phyloP scores from a whole-genome alignment of 2,888 invertebrate genomes.

The Platerodrilus igneus region DNA sequence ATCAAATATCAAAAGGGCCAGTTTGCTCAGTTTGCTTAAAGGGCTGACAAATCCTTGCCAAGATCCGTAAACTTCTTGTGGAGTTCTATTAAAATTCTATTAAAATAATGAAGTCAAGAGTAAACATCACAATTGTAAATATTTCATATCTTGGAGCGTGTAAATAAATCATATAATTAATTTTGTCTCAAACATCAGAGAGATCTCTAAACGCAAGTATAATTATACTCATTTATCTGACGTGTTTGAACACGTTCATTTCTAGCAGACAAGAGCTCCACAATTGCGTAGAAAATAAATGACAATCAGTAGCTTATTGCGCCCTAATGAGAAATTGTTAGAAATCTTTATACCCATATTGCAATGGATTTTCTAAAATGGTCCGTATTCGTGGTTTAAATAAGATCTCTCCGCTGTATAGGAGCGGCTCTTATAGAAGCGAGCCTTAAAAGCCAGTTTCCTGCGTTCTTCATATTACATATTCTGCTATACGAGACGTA shows the following conservation, averaged over 20 bases:
- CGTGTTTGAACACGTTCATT: constrained; percentile 41
- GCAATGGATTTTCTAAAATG: constrained; percentile 28
- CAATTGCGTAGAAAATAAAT: constrained; percentile 47
- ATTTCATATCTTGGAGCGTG: constrained; percentile 21
- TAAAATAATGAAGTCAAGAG: constrained; percentile 18
- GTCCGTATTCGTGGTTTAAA: constrained; percentile 25
- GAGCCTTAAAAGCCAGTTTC: constrained; percentile 27
- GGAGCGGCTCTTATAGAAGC: constrained; percentile 17
- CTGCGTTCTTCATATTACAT: constrained; percentile 42
- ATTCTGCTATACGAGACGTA: constrained; percentile 44
- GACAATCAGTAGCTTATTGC: constrained; percentile 48
- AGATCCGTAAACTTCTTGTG: constrained; percentile 5
- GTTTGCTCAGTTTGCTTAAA: constrained; percentile 6
- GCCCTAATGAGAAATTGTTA: constrained; percentile 48
- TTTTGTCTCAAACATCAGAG: constrained; percentile 22
- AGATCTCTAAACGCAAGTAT: constrained; percentile 24
- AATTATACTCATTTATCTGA: constrained; percentile 44
- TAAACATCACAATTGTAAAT: constrained; percentile 18
- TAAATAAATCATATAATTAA: constrained; percentile 27
- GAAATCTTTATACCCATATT: constrained; percentile 43
- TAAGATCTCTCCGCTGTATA: constrained; percentile 19
- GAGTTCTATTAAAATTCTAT: constrained; percentile 5
- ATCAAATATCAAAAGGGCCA: constrained; percentile 23
- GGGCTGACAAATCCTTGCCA: not conserved
- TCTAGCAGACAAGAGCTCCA: constrained; percentile 41